Evolutionary conservation across 2,888 invertebrate genomes (phyloP), one percentile per base, ranked within the genome.

Genomic region (Xylocampa areola): DNA sequence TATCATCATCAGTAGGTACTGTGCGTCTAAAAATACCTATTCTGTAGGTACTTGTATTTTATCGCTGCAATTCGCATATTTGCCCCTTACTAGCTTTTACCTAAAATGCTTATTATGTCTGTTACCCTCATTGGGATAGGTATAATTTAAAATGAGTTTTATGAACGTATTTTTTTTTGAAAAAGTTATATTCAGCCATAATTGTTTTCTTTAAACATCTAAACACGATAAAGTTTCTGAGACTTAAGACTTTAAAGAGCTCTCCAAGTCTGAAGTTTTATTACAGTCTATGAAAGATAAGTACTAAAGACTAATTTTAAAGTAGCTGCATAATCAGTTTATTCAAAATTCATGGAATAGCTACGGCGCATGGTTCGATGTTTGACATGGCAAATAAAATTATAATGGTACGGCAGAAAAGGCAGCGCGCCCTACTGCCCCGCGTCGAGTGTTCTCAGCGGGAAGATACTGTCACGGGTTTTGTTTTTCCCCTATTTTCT

Each of bases 221-320:
- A 36, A 55, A 65, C 23, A 63, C 60, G 36, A 33, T 32, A 41
- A 69, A 66, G 51, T 64, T 62, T 50, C 13, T 41, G 57, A 47
- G 57, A 45, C 48, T 54, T 57, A 63, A 47, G 39, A 59, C 35
- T 68, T 57, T 61, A 49, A n/a, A 41, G 43, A 61, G 57, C 50
- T 48, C 57, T 64, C 45, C 48, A 64, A 76, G 57, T 57, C 41
- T 61, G 57, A 71, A 61, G 53, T 41, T 71, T 62, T 57, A 53
- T 51, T 71, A 55, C 35, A 55, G 54, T 62, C 32, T 50, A 33
- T 37, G 59, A 55, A 51, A 57, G 44, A 57, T 60, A 69, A 61
- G 67, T 52, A 61, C 43, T 61, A 30, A 39, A 50, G 36, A 55
- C 40, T 50, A 52, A 64, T 68, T 64, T 64, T 44, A 50, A 64